phyloP scores from a whole-genome alignment of 1,140 invertebrate genomes.

The Theocolax elegans region DNA sequence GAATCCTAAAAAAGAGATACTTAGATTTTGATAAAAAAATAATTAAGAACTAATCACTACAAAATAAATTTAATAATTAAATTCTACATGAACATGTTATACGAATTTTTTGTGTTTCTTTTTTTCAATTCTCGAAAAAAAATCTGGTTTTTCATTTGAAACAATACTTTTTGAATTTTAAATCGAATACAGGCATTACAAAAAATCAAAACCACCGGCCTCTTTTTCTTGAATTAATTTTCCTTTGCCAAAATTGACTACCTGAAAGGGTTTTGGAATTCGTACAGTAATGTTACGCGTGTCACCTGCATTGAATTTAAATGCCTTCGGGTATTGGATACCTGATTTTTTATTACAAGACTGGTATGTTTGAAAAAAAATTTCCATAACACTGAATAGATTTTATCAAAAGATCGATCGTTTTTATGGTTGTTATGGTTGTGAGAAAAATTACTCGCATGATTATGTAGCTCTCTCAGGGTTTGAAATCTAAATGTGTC shows the following conservation, averaged over 20 bases:
- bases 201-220: background rate
- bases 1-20: too few species aligned
- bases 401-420: background rate
- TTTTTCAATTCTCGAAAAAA: too few species aligned
- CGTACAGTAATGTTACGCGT: background rate
- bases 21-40: too few species aligned
- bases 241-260: background rate
- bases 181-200: too few species aligned
- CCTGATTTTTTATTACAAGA: background rate
- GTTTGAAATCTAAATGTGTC: too few species aligned
- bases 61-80: too few species aligned
- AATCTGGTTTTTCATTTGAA: background rate
- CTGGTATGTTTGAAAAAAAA: background rate
- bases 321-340: conserved; percentile 3
- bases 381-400: background rate
- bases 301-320: background rate
- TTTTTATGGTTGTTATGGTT: background rate
- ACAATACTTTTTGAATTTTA: background rate
- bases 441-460: background rate
- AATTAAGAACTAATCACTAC: too few species aligned
- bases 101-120: too few species aligned
- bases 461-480: too few species aligned
- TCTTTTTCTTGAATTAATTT: conserved; percentile 13
- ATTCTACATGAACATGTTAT: too few species aligned
- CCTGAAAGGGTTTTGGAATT: conserved; percentile 13